A percentile compares a stretch with the other conserved stretches of the same genome.
These are phyloP conservation scores for Nothoprocta perdicaria DNA, from an alignment of 2,113 vertebrate genomes.

Conservation along the genomic window DNA sequence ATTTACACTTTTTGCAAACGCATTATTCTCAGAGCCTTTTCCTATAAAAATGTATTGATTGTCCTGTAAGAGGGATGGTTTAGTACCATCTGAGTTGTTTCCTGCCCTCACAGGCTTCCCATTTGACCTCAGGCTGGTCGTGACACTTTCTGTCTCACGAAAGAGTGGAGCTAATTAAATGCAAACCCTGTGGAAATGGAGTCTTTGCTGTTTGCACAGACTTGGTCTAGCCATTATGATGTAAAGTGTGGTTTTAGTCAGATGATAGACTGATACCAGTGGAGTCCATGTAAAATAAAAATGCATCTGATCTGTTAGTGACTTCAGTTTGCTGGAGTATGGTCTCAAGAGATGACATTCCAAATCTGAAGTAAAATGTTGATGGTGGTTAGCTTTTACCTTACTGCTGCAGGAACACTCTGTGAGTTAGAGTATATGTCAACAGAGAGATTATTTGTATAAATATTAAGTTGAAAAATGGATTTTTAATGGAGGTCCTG, in stretches of 20 bases:
- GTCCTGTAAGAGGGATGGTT: background rate
- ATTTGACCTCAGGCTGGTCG: background rate
- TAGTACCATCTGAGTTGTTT: background rate
- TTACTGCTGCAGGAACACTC: background rate
- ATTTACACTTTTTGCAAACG: background rate
- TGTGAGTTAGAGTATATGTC: background rate
- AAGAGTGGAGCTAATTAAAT: background rate
- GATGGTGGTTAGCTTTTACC: background rate
- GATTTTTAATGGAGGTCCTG: background rate
- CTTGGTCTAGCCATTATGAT: background rate
- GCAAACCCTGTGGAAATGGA: background rate
- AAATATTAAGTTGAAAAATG: background rate
- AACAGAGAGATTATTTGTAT: background rate
- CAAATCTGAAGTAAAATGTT: background rate
- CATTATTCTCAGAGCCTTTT: background rate
- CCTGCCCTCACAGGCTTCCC: background rate
- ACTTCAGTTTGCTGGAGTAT: background rate
- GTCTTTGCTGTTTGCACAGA: background rate
- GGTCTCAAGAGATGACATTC: background rate
- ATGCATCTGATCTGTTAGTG: background rate
- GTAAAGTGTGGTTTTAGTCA: background rate
- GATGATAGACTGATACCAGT: background rate
- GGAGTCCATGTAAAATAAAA: background rate
- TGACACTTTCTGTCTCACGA: background rate
- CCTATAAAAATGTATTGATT: background rate